These are phyloP conservation scores for Erebia epiphron DNA, from an alignment of 2,888 invertebrate species.

Conservation along the genomic window DNA sequence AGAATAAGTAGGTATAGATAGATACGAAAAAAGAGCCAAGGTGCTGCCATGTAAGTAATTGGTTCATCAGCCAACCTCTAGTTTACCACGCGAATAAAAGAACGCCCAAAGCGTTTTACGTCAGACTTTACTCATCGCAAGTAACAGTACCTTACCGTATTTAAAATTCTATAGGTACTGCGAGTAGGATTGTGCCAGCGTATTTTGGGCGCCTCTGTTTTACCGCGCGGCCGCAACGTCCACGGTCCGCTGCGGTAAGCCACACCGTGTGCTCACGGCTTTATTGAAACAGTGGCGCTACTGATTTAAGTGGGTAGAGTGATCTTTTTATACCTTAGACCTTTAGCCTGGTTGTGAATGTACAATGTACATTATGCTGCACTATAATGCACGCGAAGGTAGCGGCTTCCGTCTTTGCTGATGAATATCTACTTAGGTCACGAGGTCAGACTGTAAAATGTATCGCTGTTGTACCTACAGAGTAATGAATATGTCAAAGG, in stretches of 20 bases:
- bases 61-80: no score
- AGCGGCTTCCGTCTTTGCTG: conserved; percentile 47
- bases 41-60: no score
- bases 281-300: conserved; percentile 10
- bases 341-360: conserved; percentile 38
- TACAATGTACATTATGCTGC: conserved; percentile 38
- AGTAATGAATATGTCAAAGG: conserved; percentile 6
- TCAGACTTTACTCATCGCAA: no score
- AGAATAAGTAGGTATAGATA: no score
- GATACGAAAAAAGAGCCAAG: no score
- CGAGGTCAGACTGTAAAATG: conserved; percentile 9
- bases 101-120: no score
- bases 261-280: background rate
- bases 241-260: background rate
- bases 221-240: background rate
- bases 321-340: conserved; percentile 34
- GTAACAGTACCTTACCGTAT: no score
- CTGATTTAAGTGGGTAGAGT: conserved; percentile 30
- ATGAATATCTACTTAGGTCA: conserved; percentile 43
- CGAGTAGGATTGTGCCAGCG: background rate
- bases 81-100: no score
- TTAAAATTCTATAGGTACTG: background rate
- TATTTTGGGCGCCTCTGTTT: background rate
- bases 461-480: background rate
- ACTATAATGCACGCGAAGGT: conserved; percentile 47